Conservation (phyloP, 2,888 invertebrate species). For the Muscina levida region DNA sequence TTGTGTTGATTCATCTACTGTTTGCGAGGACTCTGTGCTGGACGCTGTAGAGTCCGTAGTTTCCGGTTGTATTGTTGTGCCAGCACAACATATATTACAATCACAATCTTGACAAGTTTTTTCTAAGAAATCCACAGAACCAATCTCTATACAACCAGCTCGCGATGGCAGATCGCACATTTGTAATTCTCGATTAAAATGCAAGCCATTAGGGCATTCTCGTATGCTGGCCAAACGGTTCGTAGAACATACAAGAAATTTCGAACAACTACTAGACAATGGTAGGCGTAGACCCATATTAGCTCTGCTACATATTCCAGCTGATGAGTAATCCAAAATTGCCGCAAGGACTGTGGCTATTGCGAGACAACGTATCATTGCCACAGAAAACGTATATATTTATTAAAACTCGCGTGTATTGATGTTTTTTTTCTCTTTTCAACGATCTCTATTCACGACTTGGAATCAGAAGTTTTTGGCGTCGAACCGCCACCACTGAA, state of each 20-base stretch:
- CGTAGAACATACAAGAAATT: slow-evolving; percentile 61
- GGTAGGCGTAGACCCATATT: slow-evolving; percentile 61
- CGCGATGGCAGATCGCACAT: slow-evolving; percentile 55
- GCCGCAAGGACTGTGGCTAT: slow-evolving; percentile 15
- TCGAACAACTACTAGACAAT: slow-evolving; percentile 61
- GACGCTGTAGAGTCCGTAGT: neutral
- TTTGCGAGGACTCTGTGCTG: neutral
- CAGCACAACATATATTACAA: slow-evolving; percentile 60
- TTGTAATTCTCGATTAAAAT: slow-evolving; percentile 58
- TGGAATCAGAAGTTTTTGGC: neutral
- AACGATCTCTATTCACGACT: no score
- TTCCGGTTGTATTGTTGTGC: slow-evolving; percentile 27
- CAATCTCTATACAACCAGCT: slow-evolving; percentile 50
- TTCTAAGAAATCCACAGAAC: neutral
- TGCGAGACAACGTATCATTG: slow-evolving; percentile 30
- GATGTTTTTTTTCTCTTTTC: no score
- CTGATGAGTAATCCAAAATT: slow-evolving; percentile 37
- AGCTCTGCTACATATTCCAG: slow-evolving; percentile 47
- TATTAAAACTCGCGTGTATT: neutral
- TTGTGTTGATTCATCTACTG: neutral
- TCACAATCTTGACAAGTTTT: slow-evolving; percentile 59
- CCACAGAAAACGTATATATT: neutral
- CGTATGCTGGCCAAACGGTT: slow-evolving; percentile 31
- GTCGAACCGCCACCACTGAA: neutral
- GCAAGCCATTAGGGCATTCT: slow-evolving; percentile 60